These are phyloP conservation scores for Cisticola juncidis DNA, from an alignment of 2,113 vertebrate genomes.

Conservation along the genomic window DNA sequence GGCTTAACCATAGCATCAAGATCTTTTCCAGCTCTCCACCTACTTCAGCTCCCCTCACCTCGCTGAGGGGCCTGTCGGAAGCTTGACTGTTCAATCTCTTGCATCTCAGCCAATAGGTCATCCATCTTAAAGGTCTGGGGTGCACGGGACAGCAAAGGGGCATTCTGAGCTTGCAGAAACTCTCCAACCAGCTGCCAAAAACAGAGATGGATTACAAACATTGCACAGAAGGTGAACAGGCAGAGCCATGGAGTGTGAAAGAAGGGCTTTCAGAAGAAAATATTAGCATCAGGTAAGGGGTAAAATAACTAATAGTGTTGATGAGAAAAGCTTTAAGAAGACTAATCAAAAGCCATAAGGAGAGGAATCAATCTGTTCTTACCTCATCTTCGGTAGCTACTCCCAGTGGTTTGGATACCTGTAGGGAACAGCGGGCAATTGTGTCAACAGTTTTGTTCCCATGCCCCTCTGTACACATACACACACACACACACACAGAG, in stretches of 20 bases:
- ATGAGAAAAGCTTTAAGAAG: background rate
- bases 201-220: background rate
- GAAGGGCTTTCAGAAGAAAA: background rate
- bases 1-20: background rate
- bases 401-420: slow-evolving; percentile 91
- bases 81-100: slow-evolving; percentile 95
- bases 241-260: fast-evolving
- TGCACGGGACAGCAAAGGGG: slow-evolving; percentile 80
- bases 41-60: slow-evolving; percentile 73
- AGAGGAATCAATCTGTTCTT: background rate
- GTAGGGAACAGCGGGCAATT: background rate
- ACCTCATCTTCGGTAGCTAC: slow-evolving; percentile 93
- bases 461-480: background rate
- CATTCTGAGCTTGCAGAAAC: slow-evolving; percentile 87
- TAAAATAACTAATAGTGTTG: background rate
- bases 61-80: slow-evolving; percentile 93
- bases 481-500: too few relatives aligned
- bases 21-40: background rate
- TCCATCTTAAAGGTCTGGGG: slow-evolving; percentile 98
- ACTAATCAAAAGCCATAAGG: background rate
- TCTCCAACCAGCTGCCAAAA: slow-evolving; percentile 88
- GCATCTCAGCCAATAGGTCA: slow-evolving; percentile 96
- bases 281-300: background rate
- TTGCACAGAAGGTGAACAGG: background rate
- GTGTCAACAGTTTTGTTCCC: background rate